phyloP scores from a whole-genome alignment of 2,113 vertebrate genomes.

The Mobula hypostoma region DNA sequence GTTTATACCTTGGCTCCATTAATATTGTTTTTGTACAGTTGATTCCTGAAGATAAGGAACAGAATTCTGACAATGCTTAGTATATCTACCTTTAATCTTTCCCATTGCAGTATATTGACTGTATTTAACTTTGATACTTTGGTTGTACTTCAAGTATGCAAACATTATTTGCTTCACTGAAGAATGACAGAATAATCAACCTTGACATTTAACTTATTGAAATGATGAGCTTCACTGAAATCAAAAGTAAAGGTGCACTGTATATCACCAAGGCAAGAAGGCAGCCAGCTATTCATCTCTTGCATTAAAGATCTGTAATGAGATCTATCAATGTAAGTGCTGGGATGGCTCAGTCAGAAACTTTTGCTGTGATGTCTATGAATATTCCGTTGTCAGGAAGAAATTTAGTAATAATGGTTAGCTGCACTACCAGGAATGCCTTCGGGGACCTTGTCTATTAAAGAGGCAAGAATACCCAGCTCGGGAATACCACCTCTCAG shows the following conservation, averaged over 20 bases:
- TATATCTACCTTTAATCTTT: constrained; percentile 1
- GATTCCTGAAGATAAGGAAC: constrained; percentile 49
- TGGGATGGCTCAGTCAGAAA: neutral
- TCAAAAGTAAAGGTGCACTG: neutral
- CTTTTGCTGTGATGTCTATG: neutral
- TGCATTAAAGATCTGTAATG: neutral
- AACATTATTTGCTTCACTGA: neutral
- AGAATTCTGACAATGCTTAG: constrained; percentile 45
- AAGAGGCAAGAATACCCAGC: neutral
- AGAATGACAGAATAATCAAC: too few species aligned
- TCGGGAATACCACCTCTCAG: neutral
- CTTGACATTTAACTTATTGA: neutral
- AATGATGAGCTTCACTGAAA: neutral
- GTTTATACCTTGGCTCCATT: constrained; percentile 62
- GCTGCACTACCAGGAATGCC: neutral
- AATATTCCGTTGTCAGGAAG: neutral
- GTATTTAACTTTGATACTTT: neutral
- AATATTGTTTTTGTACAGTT: constrained; percentile 63
- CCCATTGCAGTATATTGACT: neutral
- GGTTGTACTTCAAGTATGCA: neutral
- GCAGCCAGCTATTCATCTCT: neutral
- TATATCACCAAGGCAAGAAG: neutral
- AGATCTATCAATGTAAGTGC: neutral
- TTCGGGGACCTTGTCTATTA: neutral
- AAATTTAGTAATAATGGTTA: neutral